Percentiles rank a stretch among this genome's conserved stretches.
phyloP scores from a whole-genome alignment of 2,113 vertebrate species.

The Calyptommatus sinebrachiatus region DNA sequence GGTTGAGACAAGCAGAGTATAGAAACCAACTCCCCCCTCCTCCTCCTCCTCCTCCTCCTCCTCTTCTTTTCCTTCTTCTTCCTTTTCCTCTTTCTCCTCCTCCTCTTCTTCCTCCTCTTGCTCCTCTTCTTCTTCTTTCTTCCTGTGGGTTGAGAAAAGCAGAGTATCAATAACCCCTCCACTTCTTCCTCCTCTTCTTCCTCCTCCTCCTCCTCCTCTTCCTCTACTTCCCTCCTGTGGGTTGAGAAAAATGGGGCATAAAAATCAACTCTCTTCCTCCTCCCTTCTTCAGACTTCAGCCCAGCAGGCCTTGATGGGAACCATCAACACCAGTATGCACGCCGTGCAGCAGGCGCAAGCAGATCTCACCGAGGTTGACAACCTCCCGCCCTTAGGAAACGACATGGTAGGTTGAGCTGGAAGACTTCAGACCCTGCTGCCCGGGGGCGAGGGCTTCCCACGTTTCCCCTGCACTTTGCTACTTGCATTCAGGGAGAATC shows the following conservation, averaged over 20 bases:
- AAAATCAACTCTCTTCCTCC: background rate
- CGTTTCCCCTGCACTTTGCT: background rate
- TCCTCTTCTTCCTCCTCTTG: too few relatives aligned
- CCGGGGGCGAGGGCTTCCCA: background rate
- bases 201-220: background rate
- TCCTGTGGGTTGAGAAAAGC: too few relatives aligned
- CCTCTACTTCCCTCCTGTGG: background rate
- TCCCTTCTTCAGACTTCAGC: constrained; percentile 83
- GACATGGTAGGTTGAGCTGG: constrained; percentile 84
- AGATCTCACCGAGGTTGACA: constrained; percentile 89
- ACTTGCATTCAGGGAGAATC: background rate
- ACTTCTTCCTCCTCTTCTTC: background rate
- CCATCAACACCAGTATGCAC: constrained; percentile 97
- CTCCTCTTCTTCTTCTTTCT: too few relatives aligned
- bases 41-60: too few relatives aligned
- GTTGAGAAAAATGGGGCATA: background rate
- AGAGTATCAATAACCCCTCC: background rate
- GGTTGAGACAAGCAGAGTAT: too few relatives aligned
- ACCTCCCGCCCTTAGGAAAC: constrained; percentile 91
- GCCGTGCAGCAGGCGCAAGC: constrained; percentile 93
- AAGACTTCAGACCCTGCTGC: background rate
- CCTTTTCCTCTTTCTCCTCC: too few relatives aligned
- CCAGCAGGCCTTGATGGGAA: constrained; percentile 97
- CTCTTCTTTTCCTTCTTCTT: too few relatives aligned
- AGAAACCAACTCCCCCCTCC: too few relatives aligned